Evolutionary conservation across 2,113 vertebrate species (phyloP), one percentile per base, ranked within the genome.

Genomic region (Phalacrocorax aristotelis): DNA sequence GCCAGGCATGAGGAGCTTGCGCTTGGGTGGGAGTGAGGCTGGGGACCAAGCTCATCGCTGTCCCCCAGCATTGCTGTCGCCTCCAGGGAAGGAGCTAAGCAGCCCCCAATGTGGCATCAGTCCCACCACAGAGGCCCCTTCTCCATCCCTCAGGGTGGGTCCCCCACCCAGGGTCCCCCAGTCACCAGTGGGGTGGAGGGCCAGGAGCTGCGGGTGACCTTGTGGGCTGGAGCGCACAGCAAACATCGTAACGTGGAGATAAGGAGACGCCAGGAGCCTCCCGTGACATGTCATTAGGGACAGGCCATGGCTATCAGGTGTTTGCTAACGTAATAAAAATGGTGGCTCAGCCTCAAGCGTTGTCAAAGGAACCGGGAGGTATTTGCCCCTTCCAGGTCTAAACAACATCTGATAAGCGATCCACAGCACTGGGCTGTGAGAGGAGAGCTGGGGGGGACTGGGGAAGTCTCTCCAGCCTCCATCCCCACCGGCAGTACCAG

Each of bases 221-320:
- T 90, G 94, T 34, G 94, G 97, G 98, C 98, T 90, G 98, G 97
- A 98, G 96, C 90, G 8, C 97, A 97, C 93, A 87, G 97, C 97
- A 98, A 98, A 98, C 97, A 99, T 97, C 95, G 94, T 95, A 95
- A 83, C 85, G 61, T 22, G 89, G 97, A 99, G 99, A 99, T 99
- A 99, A 99, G 98, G 97, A 98, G 98, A 97, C 97, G 98, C 98
- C 99, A 97, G 98, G 93, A 96, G 98, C 98, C 98, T 97, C 98
- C 98, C 97, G 97, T 97, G 97, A 96, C 96, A 97, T 98, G 98
- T 98, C 98, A 98, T 99, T 98, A 99, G 98, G 98, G 96, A 78
- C 90, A 48, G 96, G 97, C 96, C 57, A 49, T 46, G 88, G 97
- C 97, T 98, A 97, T 98, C 97, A 95, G 97, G 97, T 98, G 97